A percentile compares a stretch with the other conserved stretches of the same genome.
Evolutionary conservation across 2,797 vertebrate species (phyloP).

Genomic region (Mus caroli): DNA sequence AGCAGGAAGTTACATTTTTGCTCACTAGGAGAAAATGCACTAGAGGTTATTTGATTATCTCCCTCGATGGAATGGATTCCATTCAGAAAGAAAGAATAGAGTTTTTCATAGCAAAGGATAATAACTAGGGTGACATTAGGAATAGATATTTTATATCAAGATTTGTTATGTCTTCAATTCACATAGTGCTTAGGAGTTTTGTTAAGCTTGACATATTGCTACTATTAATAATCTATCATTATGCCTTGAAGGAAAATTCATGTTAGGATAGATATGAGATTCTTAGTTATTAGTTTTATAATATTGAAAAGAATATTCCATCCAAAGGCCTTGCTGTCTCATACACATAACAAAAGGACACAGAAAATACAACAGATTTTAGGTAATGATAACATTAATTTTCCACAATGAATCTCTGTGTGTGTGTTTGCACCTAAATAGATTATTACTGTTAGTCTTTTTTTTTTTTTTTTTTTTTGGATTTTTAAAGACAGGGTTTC

Average conservation of each 20-base stretch:
- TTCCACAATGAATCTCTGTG: conserved; percentile 36
- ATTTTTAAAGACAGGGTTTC: no score
- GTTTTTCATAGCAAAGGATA: background rate
- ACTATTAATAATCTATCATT: conserved; percentile 9
- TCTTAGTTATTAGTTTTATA: background rate
- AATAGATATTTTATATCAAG: conserved; percentile 10
- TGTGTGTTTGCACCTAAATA: conserved; percentile 28
- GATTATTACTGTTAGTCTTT: conserved; percentile 58
- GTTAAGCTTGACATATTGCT: background rate
- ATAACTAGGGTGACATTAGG: background rate
- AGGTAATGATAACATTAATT: conserved; percentile 66
- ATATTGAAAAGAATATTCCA: background rate
- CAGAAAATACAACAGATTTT: background rate
- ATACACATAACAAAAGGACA: background rate
- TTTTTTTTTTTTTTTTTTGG: no score
- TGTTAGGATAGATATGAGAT: background rate
- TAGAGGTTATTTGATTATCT: background rate
- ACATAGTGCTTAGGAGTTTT: conserved; percentile 1
- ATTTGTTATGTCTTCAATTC: background rate
- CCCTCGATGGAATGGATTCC: background rate
- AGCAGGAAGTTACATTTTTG: background rate
- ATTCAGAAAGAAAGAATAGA: background rate
- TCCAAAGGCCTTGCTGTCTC: background rate
- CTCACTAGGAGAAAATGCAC: background rate
- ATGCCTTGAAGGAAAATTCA: conserved; percentile 45